These are phyloP conservation scores for Denticeps clupeoides DNA, from an alignment of 2,797 vertebrate species.

Conservation along the genomic window DNA sequence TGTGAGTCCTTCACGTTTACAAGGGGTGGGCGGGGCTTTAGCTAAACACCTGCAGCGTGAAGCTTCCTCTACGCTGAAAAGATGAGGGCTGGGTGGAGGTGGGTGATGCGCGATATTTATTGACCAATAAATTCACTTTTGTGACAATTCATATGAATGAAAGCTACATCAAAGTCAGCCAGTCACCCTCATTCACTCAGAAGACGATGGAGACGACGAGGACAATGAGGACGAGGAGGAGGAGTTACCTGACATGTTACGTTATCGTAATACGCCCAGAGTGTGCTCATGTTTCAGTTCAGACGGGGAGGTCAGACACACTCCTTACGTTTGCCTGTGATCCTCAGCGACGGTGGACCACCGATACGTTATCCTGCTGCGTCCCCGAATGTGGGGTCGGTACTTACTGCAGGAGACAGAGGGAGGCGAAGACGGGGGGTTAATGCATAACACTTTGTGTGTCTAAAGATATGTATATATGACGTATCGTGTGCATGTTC, in stretches of 20 bases:
- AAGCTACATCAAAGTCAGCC: not conserved
- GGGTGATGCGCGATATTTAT: too few relatives aligned
- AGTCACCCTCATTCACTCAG: too few relatives aligned
- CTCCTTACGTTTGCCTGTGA: constrained; percentile 97
- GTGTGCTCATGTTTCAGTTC: constrained; percentile 65
- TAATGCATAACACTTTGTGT: not conserved
- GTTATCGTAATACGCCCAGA: constrained; percentile 82
- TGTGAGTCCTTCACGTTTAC: too few relatives aligned
- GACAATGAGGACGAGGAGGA: constrained; percentile 35
- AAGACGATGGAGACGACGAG: not conserved
- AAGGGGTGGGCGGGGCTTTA: too few relatives aligned
- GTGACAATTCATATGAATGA: too few relatives aligned
- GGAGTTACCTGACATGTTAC: constrained; percentile 77
- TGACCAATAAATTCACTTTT: too few relatives aligned
- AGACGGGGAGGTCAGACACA: constrained; percentile 56
- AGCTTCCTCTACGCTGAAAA: too few relatives aligned
- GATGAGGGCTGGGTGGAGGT: too few relatives aligned
- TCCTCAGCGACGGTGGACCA: constrained; percentile 90
- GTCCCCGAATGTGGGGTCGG: constrained; percentile 85
- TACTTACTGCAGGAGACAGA: constrained; percentile 58
- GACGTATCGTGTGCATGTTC: not conserved
- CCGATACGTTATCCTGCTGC: constrained; percentile 91
- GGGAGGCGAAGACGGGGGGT: not conserved
- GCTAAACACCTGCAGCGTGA: too few relatives aligned
- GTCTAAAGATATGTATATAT: not conserved